phyloP scores from a whole-genome alignment of 1,140 invertebrate genomes.

The Leptopilina boulardi region DNA sequence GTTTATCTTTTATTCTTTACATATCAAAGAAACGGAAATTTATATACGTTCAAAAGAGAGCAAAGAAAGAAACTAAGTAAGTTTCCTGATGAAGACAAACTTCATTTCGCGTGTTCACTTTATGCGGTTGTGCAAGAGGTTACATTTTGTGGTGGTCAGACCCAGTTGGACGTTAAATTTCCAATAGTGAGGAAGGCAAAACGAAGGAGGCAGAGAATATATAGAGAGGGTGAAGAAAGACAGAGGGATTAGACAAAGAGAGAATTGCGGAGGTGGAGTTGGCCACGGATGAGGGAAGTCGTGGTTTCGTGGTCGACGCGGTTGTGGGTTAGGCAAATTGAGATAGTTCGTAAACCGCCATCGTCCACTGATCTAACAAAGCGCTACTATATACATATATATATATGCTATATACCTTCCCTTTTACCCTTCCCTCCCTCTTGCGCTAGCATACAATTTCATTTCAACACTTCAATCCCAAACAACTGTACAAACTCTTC shows the following conservation, averaged over 20 bases:
- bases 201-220: conserved; percentile 29
- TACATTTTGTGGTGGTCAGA: conserved; percentile 23
- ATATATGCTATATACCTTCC: no score
- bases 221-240: conserved; percentile 53
- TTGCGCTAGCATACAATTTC: conserved; percentile 51
- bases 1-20: no score
- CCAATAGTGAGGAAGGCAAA: conserved; percentile 18
- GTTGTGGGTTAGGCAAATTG: conserved; percentile 76
- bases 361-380: conserved; percentile 66
- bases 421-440: conserved; percentile 52
- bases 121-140: conserved; percentile 18
- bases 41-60: background rate
- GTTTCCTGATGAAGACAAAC: conserved; percentile 5
- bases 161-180: conserved; percentile 23
- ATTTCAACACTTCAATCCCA: conserved; percentile 44
- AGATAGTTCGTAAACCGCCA: conserved; percentile 76
- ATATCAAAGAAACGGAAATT: no score
- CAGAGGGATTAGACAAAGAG: conserved; percentile 48
- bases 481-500: conserved; percentile 40
- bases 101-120: conserved; percentile 23
- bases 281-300: conserved; percentile 69
- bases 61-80: background rate
- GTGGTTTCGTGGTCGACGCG: conserved; percentile 73
- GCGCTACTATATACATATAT: conserved; percentile 59
- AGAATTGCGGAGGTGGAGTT: conserved; percentile 58